These are phyloP conservation scores for Aphelinus atriplicis DNA, from an alignment of 1,140 invertebrate genomes.

Conservation along the genomic window DNA sequence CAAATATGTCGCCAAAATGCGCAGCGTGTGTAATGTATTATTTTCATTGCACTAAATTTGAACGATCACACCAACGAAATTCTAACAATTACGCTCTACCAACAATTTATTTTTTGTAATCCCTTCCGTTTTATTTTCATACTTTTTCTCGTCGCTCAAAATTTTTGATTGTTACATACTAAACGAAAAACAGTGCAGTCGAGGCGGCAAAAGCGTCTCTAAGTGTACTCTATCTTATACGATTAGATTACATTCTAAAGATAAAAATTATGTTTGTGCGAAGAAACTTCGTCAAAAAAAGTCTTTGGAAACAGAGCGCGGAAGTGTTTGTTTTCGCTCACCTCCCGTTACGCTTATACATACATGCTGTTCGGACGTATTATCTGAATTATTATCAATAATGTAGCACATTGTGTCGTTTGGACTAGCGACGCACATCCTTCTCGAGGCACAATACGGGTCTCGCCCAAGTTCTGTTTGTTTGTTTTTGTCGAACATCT, in stretches of 20 bases:
- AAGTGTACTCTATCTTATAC: conserved; percentile 7
- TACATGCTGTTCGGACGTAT: conserved; percentile 18
- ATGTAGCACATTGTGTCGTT: conserved; percentile 33
- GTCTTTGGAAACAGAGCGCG: conserved; percentile 36
- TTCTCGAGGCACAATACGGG: conserved; percentile 16
- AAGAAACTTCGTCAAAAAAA: conserved; percentile 28
- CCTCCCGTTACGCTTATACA: conserved; percentile 4
- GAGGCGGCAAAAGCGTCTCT: conserved; percentile 30
- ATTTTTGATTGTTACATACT: too few species aligned
- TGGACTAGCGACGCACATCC: conserved; percentile 28
- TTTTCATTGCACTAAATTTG: not conserved
- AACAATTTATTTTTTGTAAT: not conserved
- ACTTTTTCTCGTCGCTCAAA: not conserved
- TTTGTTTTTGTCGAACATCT: too few species aligned
- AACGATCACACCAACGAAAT: conserved; percentile 6
- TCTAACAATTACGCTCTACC: not conserved
- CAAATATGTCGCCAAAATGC: not conserved
- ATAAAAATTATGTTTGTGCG: conserved; percentile 26
- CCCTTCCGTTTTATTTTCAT: conserved; percentile 6
- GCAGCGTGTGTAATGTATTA: not conserved
- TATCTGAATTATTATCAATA: conserved; percentile 24
- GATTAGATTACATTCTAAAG: not conserved
- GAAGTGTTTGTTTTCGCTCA: conserved; percentile 2
- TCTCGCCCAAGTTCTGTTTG: too few species aligned
- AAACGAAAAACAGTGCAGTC: not conserved